Conservation (phyloP, 1,140 invertebrate species). For the Drosophila tani region DNA sequence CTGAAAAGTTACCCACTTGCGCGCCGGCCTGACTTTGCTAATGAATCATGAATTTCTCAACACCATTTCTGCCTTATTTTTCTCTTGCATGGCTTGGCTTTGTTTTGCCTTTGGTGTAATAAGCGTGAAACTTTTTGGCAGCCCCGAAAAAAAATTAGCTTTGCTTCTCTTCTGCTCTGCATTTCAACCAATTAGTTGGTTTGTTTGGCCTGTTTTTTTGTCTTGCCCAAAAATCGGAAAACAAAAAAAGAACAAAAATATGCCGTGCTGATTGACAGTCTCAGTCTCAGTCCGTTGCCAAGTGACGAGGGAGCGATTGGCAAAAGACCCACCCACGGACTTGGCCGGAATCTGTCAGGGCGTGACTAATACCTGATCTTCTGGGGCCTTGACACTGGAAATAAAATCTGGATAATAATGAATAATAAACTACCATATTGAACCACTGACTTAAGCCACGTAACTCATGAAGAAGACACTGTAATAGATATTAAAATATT, state of each 20-base stretch:
- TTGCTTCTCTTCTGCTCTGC: constrained; percentile 50
- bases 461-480: background rate
- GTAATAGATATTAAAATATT: too few relatives aligned
- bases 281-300: constrained; percentile 46
- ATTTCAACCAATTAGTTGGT: constrained; percentile 80
- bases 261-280: constrained; percentile 71
- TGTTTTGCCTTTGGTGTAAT: constrained; percentile 66
- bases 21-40: constrained; percentile 55
- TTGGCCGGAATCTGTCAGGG: constrained; percentile 41
- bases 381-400: constrained; percentile 17
- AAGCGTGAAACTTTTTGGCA: constrained; percentile 80
- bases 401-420: background rate
- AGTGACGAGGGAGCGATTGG: constrained; percentile 61
- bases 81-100: constrained; percentile 21
- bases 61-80: constrained; percentile 45
- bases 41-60: constrained; percentile 77
- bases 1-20: constrained; percentile 65
- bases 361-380: constrained; percentile 63
- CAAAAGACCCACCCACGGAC: constrained; percentile 16
- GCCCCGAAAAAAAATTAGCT: constrained; percentile 37
- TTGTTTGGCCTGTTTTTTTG: constrained; percentile 59
- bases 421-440: too few relatives aligned
- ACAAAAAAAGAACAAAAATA: constrained; percentile 10
- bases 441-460: background rate
- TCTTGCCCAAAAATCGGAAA: constrained; percentile 12